Evolutionary conservation across 2,113 vertebrate genomes (phyloP), one percentile per base, ranked within the genome.

Genomic region (Oceanites oceanicus): DNA sequence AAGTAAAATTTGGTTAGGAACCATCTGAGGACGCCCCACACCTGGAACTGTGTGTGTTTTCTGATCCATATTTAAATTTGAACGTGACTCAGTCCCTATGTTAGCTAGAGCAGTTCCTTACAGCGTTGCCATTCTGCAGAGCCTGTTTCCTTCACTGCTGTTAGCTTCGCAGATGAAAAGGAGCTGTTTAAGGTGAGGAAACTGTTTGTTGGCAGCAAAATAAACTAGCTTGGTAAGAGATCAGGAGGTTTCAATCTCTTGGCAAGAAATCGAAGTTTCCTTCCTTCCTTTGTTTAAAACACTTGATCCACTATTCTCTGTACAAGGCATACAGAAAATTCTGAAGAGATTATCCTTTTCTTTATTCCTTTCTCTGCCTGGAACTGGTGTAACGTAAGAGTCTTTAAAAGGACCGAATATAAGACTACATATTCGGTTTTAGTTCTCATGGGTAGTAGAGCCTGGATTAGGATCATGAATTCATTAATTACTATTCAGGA

Each of bases 231-330:
- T 91, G 66, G 73, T 92, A 87, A 71, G 68, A 81, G 52, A 90
- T 65, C n/a, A 36, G 50, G 87, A 90, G 79, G 29, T 84, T 95
- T 93, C 83, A 76, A 79, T 93, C 84, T 90, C 77, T 62, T 81
- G 91, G 85, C 87, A 94, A 90, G 68, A 94, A 94, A 92, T 61
- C 68, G 71, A 95, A 82, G 71, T 93, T 95, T 97, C 74, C 88
- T 96, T 94, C 96, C 96, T 95, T 94, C 40, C 78, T 76, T 96
- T 92, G 77, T 93, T 96, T 94, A 67, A 72, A 95, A 86, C n/a
- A 84, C 47, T 95, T 42, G 14, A 92, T 83, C 82, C 6, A 22
- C 72, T 83, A 81, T 92, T 96, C 79, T 78, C 72, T 84, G 13
- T 75, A 68, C 40, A 93, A 91, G 67, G 81, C 75, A 81, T 42